Base-by-base conservation (phyloP, 2,888 invertebrate genomes). In the Dynastes tityus region DNA sequence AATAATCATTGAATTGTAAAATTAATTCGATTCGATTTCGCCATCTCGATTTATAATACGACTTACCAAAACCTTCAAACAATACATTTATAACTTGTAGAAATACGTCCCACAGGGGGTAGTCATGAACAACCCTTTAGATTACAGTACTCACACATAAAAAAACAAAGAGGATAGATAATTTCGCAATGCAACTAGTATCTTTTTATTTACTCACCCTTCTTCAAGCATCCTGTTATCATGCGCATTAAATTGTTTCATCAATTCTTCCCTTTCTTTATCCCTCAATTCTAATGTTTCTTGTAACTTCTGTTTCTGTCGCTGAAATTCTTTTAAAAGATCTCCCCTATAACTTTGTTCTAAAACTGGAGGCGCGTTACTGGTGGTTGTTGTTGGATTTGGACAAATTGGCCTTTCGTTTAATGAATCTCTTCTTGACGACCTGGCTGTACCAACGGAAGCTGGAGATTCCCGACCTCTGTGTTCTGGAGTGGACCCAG, bases 311-410 rank as follows among this genome's bases (percentile, higher is more conserved):
- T 94, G 94, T 85, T 94, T 95, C 84, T 94, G 94, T 82, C 93
- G 92, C 87, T 96, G 95, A 86, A 94, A 96, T 86, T 96, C 95
- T 85, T 94, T 95, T 84, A 95, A 91, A 78, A 96, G 88, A 85
- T 96, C 95, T 68, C 95, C 92, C 85, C 89, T 90, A 84, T 89
- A 91, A 80, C 90, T 91, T 76, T 90, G 90, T 79, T 91, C 90
- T 70, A 90, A 84, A 89, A 63, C 87, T 85, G 80, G 85, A 85
- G 76, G 88, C 85, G 81, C 84, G 81, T 77, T 84, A 82, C 53
- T 86, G 32, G 32, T 49, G 55, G 55, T 55, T 53, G 55, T 55
- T 51, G 75, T 37, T 27, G 73, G 9, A 9, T 84, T 79, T 83
- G 83, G 70, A 80, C 82, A 11, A 82, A 84, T 53, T 83, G 84